phyloP scores from a whole-genome alignment of 2,113 vertebrate species.

The Prunella fulvescens region DNA sequence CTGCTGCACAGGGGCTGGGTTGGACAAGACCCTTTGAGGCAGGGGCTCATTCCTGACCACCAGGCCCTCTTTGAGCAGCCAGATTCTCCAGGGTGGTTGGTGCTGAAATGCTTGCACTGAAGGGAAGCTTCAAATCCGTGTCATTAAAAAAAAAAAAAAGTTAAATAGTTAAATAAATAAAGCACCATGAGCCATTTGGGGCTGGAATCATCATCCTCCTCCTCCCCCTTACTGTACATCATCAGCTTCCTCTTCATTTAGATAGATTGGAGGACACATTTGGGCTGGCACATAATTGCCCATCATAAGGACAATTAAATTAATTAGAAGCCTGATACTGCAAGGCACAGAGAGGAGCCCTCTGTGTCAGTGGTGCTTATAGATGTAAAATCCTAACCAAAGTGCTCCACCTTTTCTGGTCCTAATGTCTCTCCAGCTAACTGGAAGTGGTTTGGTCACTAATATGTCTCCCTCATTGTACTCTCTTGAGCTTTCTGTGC shows the following conservation, averaged over 20 bases:
- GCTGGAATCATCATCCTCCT: background rate
- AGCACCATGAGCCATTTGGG: background rate
- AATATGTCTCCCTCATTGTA: background rate
- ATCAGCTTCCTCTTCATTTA: background rate
- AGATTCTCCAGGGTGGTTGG: background rate
- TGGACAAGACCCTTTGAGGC: background rate
- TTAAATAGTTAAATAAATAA: background rate
- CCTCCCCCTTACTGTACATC: background rate
- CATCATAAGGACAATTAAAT: background rate
- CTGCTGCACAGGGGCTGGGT: fast-evolving
- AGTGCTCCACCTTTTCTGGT: background rate
- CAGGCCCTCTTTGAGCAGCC: fast-evolving
- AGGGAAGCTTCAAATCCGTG: background rate
- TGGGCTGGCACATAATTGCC: background rate
- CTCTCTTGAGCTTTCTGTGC: background rate
- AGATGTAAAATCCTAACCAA: background rate
- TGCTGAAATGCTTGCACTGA: background rate
- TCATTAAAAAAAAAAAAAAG: background rate
- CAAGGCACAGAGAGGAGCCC: background rate
- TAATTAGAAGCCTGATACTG: background rate
- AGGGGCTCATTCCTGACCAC: background rate
- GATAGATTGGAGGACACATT: background rate
- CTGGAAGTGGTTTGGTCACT: background rate
- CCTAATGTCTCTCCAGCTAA: background rate
- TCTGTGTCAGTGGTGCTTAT: background rate